Evolutionary conservation across 2,113 vertebrate species (phyloP).

Genomic region (Nibea albiflora): DNA sequence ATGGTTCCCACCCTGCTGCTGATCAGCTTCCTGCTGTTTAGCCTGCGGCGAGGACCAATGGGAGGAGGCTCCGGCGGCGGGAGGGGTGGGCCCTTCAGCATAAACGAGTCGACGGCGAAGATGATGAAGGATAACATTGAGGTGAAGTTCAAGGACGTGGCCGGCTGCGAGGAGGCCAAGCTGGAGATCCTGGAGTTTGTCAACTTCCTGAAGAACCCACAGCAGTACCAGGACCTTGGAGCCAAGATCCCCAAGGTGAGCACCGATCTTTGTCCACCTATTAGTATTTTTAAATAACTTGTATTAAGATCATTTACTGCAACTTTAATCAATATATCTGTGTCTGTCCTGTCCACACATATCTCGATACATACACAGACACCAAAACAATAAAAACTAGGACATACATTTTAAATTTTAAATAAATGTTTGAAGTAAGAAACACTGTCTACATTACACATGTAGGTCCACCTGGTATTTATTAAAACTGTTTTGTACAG

Average conservation of each 20-base stretch:
- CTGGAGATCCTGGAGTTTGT: conserved; percentile 99
- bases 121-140: conserved; percentile 94
- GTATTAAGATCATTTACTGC: no score
- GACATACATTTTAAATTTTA: no score
- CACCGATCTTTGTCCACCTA: no score
- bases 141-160: conserved; percentile 96
- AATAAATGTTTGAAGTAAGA: no score
- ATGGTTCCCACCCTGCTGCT: conserved; percentile 92
- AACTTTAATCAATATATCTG: no score
- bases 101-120: conserved; percentile 96
- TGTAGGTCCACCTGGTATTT: no score
- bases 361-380: no score
- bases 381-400: no score
- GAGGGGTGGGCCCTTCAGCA: conserved; percentile 94
- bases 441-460: no score
- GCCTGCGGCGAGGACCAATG: conserved; percentile 88
- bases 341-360: no score
- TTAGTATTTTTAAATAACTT: no score
- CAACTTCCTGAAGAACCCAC: conserved; percentile 96
- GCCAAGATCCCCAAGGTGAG: conserved; percentile 95
- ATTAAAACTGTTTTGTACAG: no score
- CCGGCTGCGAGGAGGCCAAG: conserved; percentile 96
- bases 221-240: conserved; percentile 95
- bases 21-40: conserved; percentile 90
- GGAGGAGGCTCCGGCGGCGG: conserved; percentile 89